A percentile compares a stretch with the other conserved stretches of the same genome.
Evolutionary conservation across 37 sponge, comb jelly and placozoan species (phyloP).

Genomic region (Halisarca cf. caerulea): DNA sequence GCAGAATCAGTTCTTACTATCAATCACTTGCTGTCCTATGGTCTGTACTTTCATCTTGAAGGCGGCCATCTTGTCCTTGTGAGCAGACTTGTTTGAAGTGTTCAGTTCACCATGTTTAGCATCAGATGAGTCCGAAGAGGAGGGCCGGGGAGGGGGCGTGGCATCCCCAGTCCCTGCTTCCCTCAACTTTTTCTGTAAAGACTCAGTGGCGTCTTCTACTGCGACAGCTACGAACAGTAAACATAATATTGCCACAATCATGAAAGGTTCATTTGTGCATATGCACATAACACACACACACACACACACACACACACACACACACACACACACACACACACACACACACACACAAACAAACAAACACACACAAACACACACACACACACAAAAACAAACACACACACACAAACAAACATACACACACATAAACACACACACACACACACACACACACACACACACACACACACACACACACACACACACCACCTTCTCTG

Average conservation of each 20-base stretch:
- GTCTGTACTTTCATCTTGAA: background rate
- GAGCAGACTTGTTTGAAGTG: background rate
- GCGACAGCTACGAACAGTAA: background rate
- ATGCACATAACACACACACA: too few species aligned
- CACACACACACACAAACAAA: too few species aligned
- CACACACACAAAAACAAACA: too few species aligned
- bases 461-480: too few species aligned
- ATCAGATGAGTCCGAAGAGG: background rate
- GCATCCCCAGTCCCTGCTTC: background rate
- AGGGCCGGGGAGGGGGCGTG: background rate
- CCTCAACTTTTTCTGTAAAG: background rate
- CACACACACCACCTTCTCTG: conserved; percentile 24
- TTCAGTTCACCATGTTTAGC: background rate
- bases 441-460: too few species aligned
- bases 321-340: too few species aligned
- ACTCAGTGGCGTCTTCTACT: background rate
- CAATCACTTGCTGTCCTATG: background rate
- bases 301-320: too few species aligned
- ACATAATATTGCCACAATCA: background rate
- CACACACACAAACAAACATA: too few species aligned
- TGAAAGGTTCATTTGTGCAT: too few species aligned
- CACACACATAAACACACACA: too few species aligned
- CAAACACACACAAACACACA: too few species aligned
- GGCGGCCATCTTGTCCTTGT: background rate
- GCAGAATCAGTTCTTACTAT: background rate